phyloP scores from a whole-genome alignment of 2,113 vertebrate genomes.

The Meles meles region DNA sequence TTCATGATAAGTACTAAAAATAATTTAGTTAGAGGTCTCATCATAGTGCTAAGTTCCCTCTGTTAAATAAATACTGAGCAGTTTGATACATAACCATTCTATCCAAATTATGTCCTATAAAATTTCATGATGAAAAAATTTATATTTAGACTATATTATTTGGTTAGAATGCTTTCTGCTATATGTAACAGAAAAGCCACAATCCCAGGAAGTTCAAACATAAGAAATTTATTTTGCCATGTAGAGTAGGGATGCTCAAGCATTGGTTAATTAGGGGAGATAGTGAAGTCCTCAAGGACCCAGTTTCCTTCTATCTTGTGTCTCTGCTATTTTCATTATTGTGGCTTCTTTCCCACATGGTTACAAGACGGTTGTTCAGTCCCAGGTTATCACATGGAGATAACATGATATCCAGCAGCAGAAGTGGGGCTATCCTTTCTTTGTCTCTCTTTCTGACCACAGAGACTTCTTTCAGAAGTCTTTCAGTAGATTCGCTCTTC shows the following conservation, averaged over 20 bases:
- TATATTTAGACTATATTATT: background rate
- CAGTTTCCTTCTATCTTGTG: background rate
- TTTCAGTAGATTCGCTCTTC: background rate
- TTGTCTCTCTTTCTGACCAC: background rate
- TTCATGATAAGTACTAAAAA: background rate
- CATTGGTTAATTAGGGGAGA: background rate
- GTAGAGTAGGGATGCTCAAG: background rate
- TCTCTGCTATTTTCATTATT: background rate
- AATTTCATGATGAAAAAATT: conserved; percentile 2
- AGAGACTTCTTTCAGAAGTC: background rate
- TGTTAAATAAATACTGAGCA: background rate
- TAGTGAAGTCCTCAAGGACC: background rate
- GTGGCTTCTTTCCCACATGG: background rate
- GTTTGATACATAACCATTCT: background rate
- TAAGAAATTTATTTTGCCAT: background rate
- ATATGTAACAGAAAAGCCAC: background rate
- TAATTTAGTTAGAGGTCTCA: background rate
- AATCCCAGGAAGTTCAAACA: background rate
- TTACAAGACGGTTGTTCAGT: background rate
- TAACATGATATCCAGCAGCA: background rate
- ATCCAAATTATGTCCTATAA: background rate
- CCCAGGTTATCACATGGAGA: background rate
- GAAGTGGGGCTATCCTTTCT: background rate
- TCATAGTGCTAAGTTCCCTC: background rate
- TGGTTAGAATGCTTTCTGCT: background rate